Base-by-base conservation (phyloP, 1,140 invertebrate species). In the Galleria mellonella region DNA sequence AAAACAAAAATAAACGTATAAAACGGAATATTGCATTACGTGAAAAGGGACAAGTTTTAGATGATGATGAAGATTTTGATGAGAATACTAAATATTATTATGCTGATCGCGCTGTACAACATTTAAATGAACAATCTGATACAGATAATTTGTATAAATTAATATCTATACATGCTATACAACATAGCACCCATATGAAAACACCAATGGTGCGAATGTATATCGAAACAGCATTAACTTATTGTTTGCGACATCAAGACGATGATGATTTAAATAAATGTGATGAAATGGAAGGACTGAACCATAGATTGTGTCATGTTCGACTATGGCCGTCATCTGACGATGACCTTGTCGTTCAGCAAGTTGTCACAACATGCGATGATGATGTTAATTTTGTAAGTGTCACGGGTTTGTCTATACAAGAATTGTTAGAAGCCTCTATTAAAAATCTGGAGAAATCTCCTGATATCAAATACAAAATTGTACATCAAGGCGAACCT, bases 141-240 rank as follows among this genome's bases (percentile, higher is more conserved):
- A 62, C 62, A 10, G 58, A 77, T 40, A 76, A 81, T 44, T 62
- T 81, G 39, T 55, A 72, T 44, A 76, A 77, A 55, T 38, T 81
- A 13, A 52, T 77, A 17, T 67, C 65, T 32, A 57, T 81, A 17
- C 69, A 77, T 51, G 49, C 62, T 38, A 50, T 62, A 45, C 46
- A 65, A 46, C 59, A 31, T 4, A 58, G 47, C 43, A 47, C 51
- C 0, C 67, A 62, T 11, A 75, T 73, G 67, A 55, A 58, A 37
- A 45, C 52, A 1, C 40, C 42, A 40, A 61, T 67, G 32, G 46
- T 77, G 1, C 52, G 59, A 45, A 75, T 81, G 71, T 81, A 63
- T 40, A 62, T 81, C n/a, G 76, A 81, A 72, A 62, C 65, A 17
- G 72, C 71, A 1, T 58, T 58, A 32, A 81, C 76, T 4, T 77